Evolutionary conservation across 2,113 vertebrate species (phyloP).

Genomic region (Gymnorhina tibicen): DNA sequence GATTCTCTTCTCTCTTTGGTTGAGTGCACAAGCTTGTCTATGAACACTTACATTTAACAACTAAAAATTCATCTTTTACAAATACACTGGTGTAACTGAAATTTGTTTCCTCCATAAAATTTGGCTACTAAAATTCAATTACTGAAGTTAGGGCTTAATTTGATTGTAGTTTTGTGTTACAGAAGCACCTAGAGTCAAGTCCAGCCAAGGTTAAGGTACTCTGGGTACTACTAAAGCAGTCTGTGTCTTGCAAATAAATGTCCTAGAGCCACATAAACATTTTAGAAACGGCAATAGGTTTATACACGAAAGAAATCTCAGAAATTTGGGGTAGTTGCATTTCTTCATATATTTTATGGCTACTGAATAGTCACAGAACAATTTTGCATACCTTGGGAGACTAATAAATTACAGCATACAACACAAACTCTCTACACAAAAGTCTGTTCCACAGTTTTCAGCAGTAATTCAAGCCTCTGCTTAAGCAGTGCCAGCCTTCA

Average conservation of each 20-base stretch:
- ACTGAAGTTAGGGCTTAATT: not conserved
- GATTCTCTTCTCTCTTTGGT: slow-evolving; percentile 9
- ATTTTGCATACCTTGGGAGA: not conserved
- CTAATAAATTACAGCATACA: not conserved
- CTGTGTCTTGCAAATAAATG: not conserved
- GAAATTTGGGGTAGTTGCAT: not conserved
- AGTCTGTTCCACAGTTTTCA: not conserved
- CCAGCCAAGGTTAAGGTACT: not conserved
- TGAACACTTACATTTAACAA: not conserved
- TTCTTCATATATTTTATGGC: not conserved
- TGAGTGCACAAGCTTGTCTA: slow-evolving; percentile 33
- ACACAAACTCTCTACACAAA: not conserved
- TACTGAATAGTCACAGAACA: not conserved
- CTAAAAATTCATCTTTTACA: slow-evolving; percentile 36
- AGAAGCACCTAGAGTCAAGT: not conserved
- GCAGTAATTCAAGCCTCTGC: not conserved
- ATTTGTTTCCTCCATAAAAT: slow-evolving; percentile 29
- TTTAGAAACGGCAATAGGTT: not conserved
- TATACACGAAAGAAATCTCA: not conserved
- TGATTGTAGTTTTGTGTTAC: not conserved
- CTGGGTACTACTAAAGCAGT: not conserved
- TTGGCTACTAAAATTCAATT: slow-evolving; percentile 31
- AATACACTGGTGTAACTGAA: slow-evolving; percentile 9
- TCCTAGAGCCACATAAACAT: not conserved
- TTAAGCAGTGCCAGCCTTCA: not conserved